Evolutionary conservation across 2,888 invertebrate species (phyloP).

Genomic region (Cremastobaeus sp.): DNA sequence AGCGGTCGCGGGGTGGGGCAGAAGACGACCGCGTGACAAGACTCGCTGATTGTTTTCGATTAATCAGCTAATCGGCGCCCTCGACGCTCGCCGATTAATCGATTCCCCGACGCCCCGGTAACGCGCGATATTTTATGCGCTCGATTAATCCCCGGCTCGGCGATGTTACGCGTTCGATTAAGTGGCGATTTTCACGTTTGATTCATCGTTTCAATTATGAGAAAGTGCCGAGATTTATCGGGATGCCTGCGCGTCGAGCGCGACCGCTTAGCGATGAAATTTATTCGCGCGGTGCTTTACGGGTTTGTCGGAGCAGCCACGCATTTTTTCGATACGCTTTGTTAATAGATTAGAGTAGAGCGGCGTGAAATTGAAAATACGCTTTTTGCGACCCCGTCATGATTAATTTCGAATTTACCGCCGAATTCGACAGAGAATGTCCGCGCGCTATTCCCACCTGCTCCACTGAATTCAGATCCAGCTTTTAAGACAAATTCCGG

Average conservation of each 20-base stretch:
- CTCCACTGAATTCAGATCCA: no score
- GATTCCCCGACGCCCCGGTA: constrained; percentile 34
- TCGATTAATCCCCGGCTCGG: constrained; percentile 36
- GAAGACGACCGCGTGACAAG: constrained; percentile 6
- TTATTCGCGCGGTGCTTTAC: constrained; percentile 18
- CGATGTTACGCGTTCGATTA: constrained; percentile 40
- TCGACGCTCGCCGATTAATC: constrained; percentile 35
- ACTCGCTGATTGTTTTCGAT: constrained; percentile 49
- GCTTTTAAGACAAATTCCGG: no score
- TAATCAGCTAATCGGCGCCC: constrained; percentile 44
- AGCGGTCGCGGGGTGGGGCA: neutral
- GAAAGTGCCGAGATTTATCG: constrained; percentile 38
- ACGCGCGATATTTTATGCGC: constrained; percentile 33
- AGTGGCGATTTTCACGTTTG: constrained; percentile 38
- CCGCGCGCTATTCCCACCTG: no score
- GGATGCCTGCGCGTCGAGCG: neutral
- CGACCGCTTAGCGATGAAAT: constrained; percentile 15
- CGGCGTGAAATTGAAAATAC: no score
- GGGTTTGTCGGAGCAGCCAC: neutral
- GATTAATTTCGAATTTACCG: no score
- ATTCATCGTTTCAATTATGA: constrained; percentile 49
- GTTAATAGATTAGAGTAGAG: no score
- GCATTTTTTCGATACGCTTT: no score
- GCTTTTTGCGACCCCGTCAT: no score
- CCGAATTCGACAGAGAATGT: no score